phyloP scores from a whole-genome alignment of 2,113 vertebrate genomes.

The Stercorarius parasiticus region DNA sequence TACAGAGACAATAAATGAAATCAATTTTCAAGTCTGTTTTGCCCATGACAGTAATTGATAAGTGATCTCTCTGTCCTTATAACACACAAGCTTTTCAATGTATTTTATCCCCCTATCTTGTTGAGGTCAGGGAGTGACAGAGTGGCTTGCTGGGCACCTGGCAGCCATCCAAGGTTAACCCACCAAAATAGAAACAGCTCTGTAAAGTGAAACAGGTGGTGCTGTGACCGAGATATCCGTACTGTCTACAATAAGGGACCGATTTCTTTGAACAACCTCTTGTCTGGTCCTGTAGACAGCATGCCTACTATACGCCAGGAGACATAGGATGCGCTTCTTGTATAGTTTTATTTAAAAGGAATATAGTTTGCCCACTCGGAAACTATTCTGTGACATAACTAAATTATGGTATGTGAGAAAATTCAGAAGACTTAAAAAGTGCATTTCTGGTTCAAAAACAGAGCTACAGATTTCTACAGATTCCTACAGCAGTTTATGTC shows the following conservation, averaged over 20 bases:
- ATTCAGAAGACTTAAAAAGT: background rate
- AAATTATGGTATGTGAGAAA: background rate
- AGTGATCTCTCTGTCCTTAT: background rate
- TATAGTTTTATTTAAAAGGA: background rate
- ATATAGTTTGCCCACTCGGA: background rate
- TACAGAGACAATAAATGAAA: background rate
- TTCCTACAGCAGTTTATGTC: background rate
- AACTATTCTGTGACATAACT: background rate
- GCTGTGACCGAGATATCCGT: background rate
- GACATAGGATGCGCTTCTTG: background rate
- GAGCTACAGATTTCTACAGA: background rate
- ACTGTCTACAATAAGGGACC: background rate
- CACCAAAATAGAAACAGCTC: background rate
- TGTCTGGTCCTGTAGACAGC: background rate
- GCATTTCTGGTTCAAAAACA: background rate
- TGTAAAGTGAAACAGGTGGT: background rate
- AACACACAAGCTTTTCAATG: fast-evolving
- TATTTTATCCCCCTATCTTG: background rate
- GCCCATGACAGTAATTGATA: background rate
- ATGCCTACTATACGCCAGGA: background rate
- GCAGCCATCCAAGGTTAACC: background rate
- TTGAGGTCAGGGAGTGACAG: background rate
- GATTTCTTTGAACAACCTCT: background rate
- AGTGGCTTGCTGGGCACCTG: background rate
- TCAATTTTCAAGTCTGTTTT: background rate